Conservation (phyloP, 2,113 vertebrate genomes). For the Malurus alboscapulatus region DNA sequence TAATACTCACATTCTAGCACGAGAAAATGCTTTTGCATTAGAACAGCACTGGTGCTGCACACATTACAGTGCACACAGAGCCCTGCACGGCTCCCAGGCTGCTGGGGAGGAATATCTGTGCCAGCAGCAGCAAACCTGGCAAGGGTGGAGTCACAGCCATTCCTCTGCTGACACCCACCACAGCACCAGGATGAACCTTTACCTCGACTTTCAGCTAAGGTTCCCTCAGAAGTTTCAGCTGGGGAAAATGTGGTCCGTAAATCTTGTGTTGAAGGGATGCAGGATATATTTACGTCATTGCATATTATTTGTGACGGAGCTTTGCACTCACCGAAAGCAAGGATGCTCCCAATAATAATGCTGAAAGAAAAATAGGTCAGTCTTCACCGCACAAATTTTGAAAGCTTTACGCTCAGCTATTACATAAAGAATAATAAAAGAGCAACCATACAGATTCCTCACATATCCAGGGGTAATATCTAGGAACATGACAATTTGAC, state of each 20-base stretch:
- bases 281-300: neutral
- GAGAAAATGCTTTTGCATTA: neutral
- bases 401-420: neutral
- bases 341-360: neutral
- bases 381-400: neutral
- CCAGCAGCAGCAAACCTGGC: neutral
- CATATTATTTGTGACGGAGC: neutral
- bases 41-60: neutral
- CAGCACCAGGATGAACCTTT: neutral
- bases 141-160: neutral
- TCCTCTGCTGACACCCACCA: neutral
- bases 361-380: neutral
- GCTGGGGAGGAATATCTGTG: neutral
- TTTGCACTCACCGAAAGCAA: neutral
- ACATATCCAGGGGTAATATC: neutral
- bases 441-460: neutral
- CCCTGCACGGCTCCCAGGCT: neutral
- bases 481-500: neutral
- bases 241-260: neutral
- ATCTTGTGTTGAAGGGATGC: neutral
- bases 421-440: neutral
- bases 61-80: rapidly evolving
- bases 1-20: neutral
- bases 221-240: neutral
- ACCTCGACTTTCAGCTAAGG: neutral